Evolutionary conservation across 2,888 invertebrate species (phyloP), one percentile per base, ranked within the genome.

Genomic region (Pogonocherus hispidulus): DNA sequence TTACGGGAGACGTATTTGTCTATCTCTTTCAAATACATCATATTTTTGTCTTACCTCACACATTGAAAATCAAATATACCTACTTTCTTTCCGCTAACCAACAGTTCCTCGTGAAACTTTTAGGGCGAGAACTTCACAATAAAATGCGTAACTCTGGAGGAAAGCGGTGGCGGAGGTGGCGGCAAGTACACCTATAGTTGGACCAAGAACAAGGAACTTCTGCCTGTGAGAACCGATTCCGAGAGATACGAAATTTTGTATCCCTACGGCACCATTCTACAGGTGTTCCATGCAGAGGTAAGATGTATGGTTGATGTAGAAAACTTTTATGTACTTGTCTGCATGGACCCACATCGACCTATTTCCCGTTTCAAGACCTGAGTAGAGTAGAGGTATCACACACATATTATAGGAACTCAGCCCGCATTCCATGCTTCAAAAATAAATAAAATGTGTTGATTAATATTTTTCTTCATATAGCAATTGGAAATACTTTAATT

Each of bases 241-340:
- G 93, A 93, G 78, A 92, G 93, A 76, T 94, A 94, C 91, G 95
- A 95, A 81, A 94, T 95, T 80, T 87, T 95, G 22, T 93, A 91
- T 83, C 95, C 95, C 0, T 91, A 93, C 66, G 95, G 95, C 6
- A 94, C 93, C 79, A 92, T 95, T 63, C 86, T 95, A 3, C 93
- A 93, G 81, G 90, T 95, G 23, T 91, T 90, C 76, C 92, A 92
- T 76, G 90, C 93, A 51, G 93, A 93, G 88, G 94, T 93, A 84
- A 81, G 83, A 27, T 8, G 3, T 27, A 27, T 27, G 27, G 27
- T 8, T 27, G 4, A n/a, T 27, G 8, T 22, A 27, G 11, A 49
- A 18, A 19, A 19, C 8, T 20, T 4, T 20, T 49, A 11, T 20
- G 9, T 1, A 49, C 18, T 4, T 19, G 19, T 19, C 9, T 19